These are phyloP conservation scores for Drosophila multiciliata DNA, from an alignment of 2,888 invertebrate species.

Conservation along the genomic window DNA sequence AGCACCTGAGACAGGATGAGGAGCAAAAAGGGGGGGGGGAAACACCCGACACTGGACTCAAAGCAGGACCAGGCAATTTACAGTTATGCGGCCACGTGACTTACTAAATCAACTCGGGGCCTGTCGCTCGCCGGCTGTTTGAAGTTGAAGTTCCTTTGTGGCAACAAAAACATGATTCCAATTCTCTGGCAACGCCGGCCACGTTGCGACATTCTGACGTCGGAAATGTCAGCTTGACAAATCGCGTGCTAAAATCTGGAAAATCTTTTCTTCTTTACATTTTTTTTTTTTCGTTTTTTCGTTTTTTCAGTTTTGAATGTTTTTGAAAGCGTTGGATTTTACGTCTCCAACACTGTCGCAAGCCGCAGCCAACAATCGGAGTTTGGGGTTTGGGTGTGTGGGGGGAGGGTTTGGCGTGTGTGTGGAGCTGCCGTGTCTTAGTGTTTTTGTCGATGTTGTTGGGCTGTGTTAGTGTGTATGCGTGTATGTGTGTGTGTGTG, in stretches of 20 bases:
- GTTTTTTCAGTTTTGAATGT: slow-evolving; percentile 42
- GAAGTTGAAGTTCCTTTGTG: slow-evolving; percentile 64
- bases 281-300: slow-evolving; percentile 30
- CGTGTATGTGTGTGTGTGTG: slow-evolving; percentile 28
- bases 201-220: slow-evolving; percentile 30
- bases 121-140: slow-evolving; percentile 35
- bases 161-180: slow-evolving; percentile 66
- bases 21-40: neutral
- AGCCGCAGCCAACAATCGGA: slow-evolving; percentile 38
- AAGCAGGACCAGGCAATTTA: slow-evolving; percentile 67
- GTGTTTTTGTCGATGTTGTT: slow-evolving; percentile 7
- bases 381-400: neutral
- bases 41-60: slow-evolving; percentile 3
- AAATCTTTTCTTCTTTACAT: slow-evolving; percentile 56
- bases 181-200: slow-evolving; percentile 51
- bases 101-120: slow-evolving; percentile 78
- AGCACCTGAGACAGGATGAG: slow-evolving; percentile 1
- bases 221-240: slow-evolving; percentile 82
- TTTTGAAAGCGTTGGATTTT: slow-evolving; percentile 40
- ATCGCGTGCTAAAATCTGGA: slow-evolving; percentile 80
- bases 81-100: slow-evolving; percentile 77
- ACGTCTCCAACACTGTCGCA: slow-evolving; percentile 40
- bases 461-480: slow-evolving; percentile 18
- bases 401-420: neutral
- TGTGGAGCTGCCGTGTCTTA: slow-evolving; percentile 11